Evolutionary conservation across 1,140 invertebrate genomes (phyloP).

Genomic region (Semibalanus balanoides): DNA sequence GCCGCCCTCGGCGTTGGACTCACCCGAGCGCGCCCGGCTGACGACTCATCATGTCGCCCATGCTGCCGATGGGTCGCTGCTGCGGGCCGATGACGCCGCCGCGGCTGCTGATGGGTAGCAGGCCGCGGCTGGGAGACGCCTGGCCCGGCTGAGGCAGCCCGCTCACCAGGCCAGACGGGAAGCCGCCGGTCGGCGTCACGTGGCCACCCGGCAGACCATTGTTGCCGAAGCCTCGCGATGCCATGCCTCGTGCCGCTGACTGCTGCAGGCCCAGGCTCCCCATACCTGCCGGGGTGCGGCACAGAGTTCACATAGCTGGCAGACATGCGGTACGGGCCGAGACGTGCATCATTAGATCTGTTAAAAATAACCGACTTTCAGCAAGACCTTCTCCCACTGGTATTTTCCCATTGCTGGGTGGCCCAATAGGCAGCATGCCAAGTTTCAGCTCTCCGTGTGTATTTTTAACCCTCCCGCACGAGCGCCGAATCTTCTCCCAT

Average conservation of each 20-base stretch:
- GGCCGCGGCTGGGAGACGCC: background rate
- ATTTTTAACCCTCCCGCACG: too few species aligned
- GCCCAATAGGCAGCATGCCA: too few species aligned
- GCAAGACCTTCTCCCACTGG: too few species aligned
- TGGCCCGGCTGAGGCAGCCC: background rate
- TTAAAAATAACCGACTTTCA: too few species aligned
- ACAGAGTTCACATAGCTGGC: too few species aligned
- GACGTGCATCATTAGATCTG: too few species aligned
- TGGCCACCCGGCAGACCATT: slow-evolving; percentile 27
- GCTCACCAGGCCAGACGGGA: slow-evolving; percentile 25
- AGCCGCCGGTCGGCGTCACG: slow-evolving; percentile 53
- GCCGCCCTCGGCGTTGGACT: too few species aligned
- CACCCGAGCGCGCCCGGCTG: background rate
- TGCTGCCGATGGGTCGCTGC: background rate
- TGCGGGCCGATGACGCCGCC: slow-evolving; percentile 1
- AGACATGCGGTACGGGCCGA: too few species aligned
- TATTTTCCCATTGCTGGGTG: too few species aligned
- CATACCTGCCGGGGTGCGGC: background rate
- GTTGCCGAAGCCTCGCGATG: background rate
- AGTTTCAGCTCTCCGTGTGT: too few species aligned
- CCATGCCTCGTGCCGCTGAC: background rate
- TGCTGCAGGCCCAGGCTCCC: background rate
- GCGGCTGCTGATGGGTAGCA: background rate
- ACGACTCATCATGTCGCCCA: background rate
- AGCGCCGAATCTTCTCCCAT: too few species aligned